A percentile compares a stretch with the other conserved stretches of the same genome.
These are phyloP conservation scores for Stenolophus ochropezus DNA, from an alignment of 2,888 invertebrate genomes.

Conservation along the genomic window DNA sequence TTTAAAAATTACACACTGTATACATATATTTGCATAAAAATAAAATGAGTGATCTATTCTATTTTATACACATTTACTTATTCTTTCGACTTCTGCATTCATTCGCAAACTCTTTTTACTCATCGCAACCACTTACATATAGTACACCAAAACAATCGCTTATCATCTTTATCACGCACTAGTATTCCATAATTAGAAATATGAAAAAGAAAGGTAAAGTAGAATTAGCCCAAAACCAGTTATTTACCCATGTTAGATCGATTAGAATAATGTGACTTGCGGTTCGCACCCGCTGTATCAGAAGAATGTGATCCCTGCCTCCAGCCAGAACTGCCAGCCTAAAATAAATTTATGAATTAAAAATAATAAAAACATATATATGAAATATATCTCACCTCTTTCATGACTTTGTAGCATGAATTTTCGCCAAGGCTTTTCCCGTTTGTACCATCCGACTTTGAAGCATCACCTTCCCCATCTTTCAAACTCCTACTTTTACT, in stretches of 20 bases:
- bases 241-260: conserved; percentile 79
- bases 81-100: no score
- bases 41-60: no score
- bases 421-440: conserved; percentile 69
- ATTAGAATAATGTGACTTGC: conserved; percentile 86
- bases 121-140: no score
- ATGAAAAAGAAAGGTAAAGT: conserved; percentile 1
- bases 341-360: conserved; percentile 66
- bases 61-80: no score
- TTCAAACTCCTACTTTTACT: conserved; percentile 79
- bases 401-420: conserved; percentile 83
- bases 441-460: conserved; percentile 70
- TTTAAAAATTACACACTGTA: no score
- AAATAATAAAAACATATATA: conserved; percentile 22
- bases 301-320: conserved; percentile 71
- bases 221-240: conserved; percentile 72
- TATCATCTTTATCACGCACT: neutral
- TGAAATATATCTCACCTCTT: conserved; percentile 75
- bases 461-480: conserved; percentile 73
- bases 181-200: neutral
- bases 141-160: no score
- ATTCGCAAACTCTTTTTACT: no score
- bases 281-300: conserved; percentile 79
- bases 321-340: conserved; percentile 71
- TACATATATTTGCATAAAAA: no score